A percentile compares a stretch with the other conserved stretches of the same genome.
These are phyloP conservation scores for Cynodonichthys magdalenae DNA, from an alignment of 2,797 vertebrate genomes.

Conservation along the genomic window DNA sequence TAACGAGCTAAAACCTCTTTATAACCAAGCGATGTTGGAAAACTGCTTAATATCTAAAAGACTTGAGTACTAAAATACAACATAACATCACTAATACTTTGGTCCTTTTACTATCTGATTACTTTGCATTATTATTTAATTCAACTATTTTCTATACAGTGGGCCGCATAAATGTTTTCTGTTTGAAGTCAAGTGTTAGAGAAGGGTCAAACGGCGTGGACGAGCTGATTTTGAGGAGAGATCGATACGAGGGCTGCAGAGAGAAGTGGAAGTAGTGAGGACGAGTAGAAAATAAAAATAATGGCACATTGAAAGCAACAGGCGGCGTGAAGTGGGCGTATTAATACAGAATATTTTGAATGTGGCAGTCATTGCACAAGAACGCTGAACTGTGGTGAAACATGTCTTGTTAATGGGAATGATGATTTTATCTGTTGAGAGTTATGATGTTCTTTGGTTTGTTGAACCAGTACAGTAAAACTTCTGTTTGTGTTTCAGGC, in stretches of 20 bases:
- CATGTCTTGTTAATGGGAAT: slow-evolving; percentile 8
- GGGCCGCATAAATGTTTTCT: slow-evolving; percentile 1
- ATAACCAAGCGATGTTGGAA: background rate
- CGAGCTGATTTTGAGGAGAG: slow-evolving; percentile 7
- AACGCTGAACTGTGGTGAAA: slow-evolving; percentile 47
- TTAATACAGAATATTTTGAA: slow-evolving; percentile 32
- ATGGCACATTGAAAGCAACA: background rate
- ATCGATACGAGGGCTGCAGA: slow-evolving; percentile 30
- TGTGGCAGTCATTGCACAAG: slow-evolving; percentile 57
- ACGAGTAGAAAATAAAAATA: slow-evolving; percentile 3
- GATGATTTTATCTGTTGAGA: slow-evolving; percentile 21
- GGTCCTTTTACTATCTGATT: background rate
- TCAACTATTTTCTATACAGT: background rate
- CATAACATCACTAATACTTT: background rate
- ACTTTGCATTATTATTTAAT: background rate
- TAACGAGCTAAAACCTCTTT: background rate
- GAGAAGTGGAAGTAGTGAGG: slow-evolving; percentile 35
- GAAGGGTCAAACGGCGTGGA: slow-evolving; percentile 6
- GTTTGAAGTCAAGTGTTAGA: slow-evolving; percentile 11
- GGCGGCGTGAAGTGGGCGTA: too few species aligned
- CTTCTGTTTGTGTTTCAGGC: slow-evolving; percentile 5
- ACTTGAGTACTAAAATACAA: background rate
- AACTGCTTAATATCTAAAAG: background rate
- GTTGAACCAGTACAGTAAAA: slow-evolving; percentile 1
- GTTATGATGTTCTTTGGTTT: slow-evolving; percentile 4